phyloP scores from a whole-genome alignment of 2,888 invertebrate genomes.

The Volucella inflata region DNA sequence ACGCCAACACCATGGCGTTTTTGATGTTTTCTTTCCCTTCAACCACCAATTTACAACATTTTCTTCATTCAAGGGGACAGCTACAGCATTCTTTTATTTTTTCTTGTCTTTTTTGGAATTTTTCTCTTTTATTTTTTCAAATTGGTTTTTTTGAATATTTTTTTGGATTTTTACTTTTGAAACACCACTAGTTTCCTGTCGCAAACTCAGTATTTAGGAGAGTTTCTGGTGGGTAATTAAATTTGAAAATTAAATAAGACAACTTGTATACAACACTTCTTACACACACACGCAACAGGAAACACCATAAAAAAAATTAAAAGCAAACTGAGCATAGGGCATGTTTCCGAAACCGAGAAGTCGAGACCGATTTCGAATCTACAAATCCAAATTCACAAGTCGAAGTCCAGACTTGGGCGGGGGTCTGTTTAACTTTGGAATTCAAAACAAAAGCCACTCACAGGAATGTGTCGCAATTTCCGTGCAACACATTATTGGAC shows the following conservation, averaged over 20 bases:
- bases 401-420: too few relatives aligned
- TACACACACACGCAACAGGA: slow-evolving; percentile 50
- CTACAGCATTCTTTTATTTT: too few relatives aligned
- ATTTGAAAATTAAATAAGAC: slow-evolving; percentile 25
- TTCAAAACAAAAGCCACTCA: slow-evolving; percentile 22
- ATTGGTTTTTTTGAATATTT: too few relatives aligned
- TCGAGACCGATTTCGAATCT: too few relatives aligned
- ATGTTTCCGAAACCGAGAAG: slow-evolving; percentile 6
- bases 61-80: too few relatives aligned
- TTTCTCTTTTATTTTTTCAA: too few relatives aligned
- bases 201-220: too few relatives aligned
- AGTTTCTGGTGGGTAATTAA: slow-evolving; percentile 2
- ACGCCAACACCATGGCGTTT: not conserved
- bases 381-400: too few relatives aligned
- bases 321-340: not conserved
- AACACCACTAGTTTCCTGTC: too few relatives aligned
- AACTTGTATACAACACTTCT: slow-evolving; percentile 6
- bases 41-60: not conserved
- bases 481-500: not conserved
- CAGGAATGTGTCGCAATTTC: not conserved
- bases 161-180: too few relatives aligned
- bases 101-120: too few relatives aligned
- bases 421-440: not conserved
- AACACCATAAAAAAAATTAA: slow-evolving; percentile 11
- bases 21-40: not conserved